Conservation (phyloP, 1,140 invertebrate species). For the Cardiocondyla obscurior region DNA sequence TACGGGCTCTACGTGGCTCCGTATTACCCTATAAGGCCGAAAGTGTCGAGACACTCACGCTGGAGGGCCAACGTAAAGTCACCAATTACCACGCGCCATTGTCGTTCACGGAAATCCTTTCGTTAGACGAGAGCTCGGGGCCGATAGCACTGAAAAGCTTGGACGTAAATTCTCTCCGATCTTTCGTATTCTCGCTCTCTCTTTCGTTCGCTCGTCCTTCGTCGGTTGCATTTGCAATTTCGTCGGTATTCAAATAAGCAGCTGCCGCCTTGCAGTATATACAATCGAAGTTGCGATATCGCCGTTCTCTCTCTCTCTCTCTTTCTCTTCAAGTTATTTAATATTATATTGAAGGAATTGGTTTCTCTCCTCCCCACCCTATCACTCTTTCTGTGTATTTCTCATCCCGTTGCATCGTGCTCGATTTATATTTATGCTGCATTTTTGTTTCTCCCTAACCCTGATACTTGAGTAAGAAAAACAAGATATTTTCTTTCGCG, state of each 20-base stretch:
- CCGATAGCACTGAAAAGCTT: slow-evolving; percentile 4
- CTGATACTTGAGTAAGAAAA: neutral
- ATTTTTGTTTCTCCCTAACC: neutral
- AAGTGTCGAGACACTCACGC: slow-evolving; percentile 14
- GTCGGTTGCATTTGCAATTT: slow-evolving; percentile 13
- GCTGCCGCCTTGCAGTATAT: neutral
- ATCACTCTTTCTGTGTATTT: neutral
- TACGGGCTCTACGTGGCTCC: neutral
- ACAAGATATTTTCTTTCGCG: neutral
- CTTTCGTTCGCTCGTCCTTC: neutral
- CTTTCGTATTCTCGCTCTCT: neutral
- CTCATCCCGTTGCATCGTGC: neutral
- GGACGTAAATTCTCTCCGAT: neutral
- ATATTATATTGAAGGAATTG: slow-evolving; percentile 24
- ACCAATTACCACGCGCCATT: slow-evolving; percentile 37
- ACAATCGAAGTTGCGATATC: slow-evolving; percentile 33
- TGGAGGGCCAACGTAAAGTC: neutral
- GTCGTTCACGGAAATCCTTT: slow-evolving; percentile 23
- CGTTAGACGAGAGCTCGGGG: slow-evolving; percentile 2
- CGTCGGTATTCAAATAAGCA: slow-evolving; percentile 38
- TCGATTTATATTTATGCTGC: neutral
- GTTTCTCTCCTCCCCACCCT: neutral
- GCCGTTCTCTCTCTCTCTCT: too few relatives aligned
- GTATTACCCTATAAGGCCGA: slow-evolving; percentile 1
- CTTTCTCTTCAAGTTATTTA: slow-evolving; percentile 35